phyloP scores from a whole-genome alignment of 2,888 invertebrate genomes.

The Gerosis bhagava region DNA sequence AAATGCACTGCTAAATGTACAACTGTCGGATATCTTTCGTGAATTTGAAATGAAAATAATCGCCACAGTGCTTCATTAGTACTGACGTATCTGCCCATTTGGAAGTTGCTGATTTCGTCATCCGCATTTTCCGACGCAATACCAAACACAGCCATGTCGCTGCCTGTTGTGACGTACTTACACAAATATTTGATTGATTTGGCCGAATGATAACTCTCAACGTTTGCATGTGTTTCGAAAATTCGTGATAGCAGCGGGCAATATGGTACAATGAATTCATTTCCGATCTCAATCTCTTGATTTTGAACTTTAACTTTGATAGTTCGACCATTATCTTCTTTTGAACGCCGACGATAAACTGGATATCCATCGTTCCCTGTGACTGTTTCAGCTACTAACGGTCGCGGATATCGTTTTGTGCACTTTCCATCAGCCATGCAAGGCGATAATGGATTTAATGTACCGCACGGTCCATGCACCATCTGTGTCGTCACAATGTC shows the following conservation, averaged over 20 bases:
- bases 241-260: slow-evolving; percentile 42
- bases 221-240: slow-evolving; percentile 53
- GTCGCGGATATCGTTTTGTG: slow-evolving; percentile 40
- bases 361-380: slow-evolving; percentile 12
- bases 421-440: slow-evolving; percentile 38
- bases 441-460: slow-evolving; percentile 19
- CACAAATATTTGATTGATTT: slow-evolving; percentile 33
- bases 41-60: background rate
- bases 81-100: background rate
- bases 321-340: no score
- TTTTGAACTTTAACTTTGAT: no score
- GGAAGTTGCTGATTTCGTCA: background rate
- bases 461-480: slow-evolving; percentile 34
- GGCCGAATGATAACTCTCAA: slow-evolving; percentile 39
- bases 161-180: slow-evolving; percentile 36
- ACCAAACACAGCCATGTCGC: slow-evolving; percentile 24
- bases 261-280: slow-evolving; percentile 51
- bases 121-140: background rate
- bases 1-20: background rate
- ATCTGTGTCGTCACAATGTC: slow-evolving; percentile 10
- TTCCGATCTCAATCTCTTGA: slow-evolving; percentile 37
- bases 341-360: slow-evolving; percentile 17
- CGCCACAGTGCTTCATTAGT: background rate
- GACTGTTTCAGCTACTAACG: slow-evolving; percentile 8
- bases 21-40: background rate